Conservation (phyloP, 1,140 invertebrate genomes). For the Drosophila aff. region DNA sequence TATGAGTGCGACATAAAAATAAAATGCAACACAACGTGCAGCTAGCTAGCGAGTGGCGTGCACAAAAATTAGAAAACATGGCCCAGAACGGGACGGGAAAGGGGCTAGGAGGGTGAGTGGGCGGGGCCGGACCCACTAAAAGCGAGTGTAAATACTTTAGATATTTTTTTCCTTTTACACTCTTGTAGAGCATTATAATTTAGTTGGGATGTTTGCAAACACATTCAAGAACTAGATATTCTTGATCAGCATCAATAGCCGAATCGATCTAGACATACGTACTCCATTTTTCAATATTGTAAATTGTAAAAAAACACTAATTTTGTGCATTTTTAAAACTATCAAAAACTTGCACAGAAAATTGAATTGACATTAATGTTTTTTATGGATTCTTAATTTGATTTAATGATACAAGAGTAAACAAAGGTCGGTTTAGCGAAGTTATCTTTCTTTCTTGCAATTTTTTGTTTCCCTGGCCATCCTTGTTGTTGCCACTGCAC, state of each 20-base stretch:
- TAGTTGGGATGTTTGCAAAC: background rate
- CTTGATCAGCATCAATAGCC: background rate
- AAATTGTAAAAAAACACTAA: too few species aligned
- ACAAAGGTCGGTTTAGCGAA: background rate
- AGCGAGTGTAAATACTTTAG: conserved; percentile 68
- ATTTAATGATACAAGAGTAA: background rate
- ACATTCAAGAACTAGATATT: background rate
- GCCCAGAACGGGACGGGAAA: conserved; percentile 15
- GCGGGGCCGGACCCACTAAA: conserved; percentile 37
- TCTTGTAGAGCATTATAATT: background rate
- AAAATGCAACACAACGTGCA: conserved; percentile 54
- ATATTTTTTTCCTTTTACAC: conserved; percentile 6
- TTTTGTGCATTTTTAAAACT: too few species aligned
- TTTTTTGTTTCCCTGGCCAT: conserved; percentile 28
- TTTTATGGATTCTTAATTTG: background rate
- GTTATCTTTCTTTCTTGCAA: background rate
- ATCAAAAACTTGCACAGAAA: too few species aligned
- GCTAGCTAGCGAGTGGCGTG: conserved; percentile 13
- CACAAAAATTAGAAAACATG: conserved; percentile 65
- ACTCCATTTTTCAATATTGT: too few species aligned
- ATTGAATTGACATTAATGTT: background rate
- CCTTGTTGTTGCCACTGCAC: conserved; percentile 41
- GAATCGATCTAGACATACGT: background rate
- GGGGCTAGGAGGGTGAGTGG: background rate
- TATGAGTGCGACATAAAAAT: conserved; percentile 69